Evolutionary conservation across 2,797 vertebrate species (phyloP).

Genomic region (Sebastes cheni): DNA sequence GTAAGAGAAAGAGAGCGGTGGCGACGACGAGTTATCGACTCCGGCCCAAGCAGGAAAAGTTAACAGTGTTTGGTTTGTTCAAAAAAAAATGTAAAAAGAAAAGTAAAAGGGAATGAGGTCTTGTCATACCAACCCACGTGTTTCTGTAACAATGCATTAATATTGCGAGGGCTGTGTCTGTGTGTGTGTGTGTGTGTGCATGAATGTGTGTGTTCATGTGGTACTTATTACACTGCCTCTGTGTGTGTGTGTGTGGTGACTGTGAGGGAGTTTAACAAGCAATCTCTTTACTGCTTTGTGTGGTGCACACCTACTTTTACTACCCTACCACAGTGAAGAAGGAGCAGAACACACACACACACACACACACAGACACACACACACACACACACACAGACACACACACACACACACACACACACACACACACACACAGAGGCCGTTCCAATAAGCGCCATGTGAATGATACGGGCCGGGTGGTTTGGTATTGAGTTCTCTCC

Average conservation of each 20-base stretch:
- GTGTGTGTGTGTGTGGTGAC: slow-evolving; percentile 50
- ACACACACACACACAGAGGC: slow-evolving; percentile 11
- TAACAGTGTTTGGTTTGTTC: too few relatives aligned
- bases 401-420: not conserved
- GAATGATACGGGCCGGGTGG: slow-evolving; percentile 65
- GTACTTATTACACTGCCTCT: not conserved
- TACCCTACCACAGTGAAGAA: slow-evolving; percentile 61
- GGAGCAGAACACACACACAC: slow-evolving; percentile 37
- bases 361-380: slow-evolving; percentile 3
- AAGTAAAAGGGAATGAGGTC: not conserved
- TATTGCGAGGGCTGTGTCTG: not conserved
- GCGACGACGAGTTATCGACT: too few relatives aligned
- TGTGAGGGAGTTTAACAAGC: slow-evolving; percentile 71
- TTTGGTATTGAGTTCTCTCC: slow-evolving; percentile 73
- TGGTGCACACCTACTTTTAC: slow-evolving; percentile 77
- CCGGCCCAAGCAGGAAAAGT: too few relatives aligned
- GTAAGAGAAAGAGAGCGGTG: too few relatives aligned
- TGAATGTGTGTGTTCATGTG: slow-evolving; percentile 4
- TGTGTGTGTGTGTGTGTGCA: slow-evolving; percentile 4
- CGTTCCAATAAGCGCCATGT: slow-evolving; percentile 67
- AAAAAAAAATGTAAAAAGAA: not conserved
- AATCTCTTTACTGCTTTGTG: slow-evolving; percentile 78
- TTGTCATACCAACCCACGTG: not conserved
- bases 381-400: slow-evolving; percentile 18
- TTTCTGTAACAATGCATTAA: not conserved